Evolutionary conservation across 2,113 vertebrate species (phyloP).

Genomic region (Platycercus adscitus): DNA sequence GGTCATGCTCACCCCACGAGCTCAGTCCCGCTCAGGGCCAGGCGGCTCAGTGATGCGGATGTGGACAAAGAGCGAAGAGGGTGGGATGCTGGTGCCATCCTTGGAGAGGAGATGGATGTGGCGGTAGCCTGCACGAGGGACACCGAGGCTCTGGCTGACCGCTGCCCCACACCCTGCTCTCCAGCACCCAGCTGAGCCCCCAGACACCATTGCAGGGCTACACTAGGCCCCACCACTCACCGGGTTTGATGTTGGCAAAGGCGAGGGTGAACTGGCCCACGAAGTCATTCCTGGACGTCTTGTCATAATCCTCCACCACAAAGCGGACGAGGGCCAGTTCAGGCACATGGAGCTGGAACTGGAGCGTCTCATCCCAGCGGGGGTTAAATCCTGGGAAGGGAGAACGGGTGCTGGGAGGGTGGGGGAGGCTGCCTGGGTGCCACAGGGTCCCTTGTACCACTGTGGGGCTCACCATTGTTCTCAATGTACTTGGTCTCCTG

Average conservation of each 20-base stretch:
- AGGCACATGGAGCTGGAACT: slow-evolving; percentile 85
- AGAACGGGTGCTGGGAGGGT: background rate
- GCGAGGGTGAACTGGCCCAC: slow-evolving; percentile 92
- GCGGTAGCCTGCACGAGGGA: slow-evolving; percentile 85
- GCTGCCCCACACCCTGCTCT: rapidly evolving
- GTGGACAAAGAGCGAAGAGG: slow-evolving; percentile 90
- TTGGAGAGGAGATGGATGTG: slow-evolving; percentile 93
- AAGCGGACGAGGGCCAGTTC: slow-evolving; percentile 91
- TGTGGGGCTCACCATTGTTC: slow-evolving; percentile 86
- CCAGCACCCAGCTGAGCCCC: background rate
- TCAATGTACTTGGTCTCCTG: slow-evolving; percentile 92
- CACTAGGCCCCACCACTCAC: slow-evolving; percentile 62
- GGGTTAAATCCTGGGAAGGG: slow-evolving; percentile 89
- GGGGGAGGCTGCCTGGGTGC: background rate
- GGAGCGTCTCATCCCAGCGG: slow-evolving; percentile 86
- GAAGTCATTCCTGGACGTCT: slow-evolving; percentile 90
- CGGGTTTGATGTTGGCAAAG: slow-evolving; percentile 87
- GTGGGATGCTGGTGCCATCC: slow-evolving; percentile 89
- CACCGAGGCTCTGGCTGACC: background rate
- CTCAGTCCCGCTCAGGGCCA: background rate
- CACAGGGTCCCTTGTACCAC: rapidly evolving
- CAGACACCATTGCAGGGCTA: background rate
- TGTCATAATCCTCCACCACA: slow-evolving; percentile 93
- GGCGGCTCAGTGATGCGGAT: slow-evolving; percentile 71
- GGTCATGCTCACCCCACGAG: background rate